Evolutionary conservation across 2,113 vertebrate genomes (phyloP).

Genomic region (Siniperca knerii): DNA sequence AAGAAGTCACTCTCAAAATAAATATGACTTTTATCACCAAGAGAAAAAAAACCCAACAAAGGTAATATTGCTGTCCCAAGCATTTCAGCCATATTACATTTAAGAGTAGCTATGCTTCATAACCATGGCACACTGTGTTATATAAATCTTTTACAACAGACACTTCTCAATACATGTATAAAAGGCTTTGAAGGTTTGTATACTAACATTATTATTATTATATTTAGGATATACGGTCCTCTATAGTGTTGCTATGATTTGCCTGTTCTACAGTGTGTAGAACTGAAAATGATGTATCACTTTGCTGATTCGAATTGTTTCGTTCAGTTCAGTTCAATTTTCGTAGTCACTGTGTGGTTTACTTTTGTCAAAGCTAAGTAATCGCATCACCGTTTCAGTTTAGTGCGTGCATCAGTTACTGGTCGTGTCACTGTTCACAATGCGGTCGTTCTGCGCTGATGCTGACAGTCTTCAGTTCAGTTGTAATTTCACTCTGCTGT

Average conservation of each 20-base stretch:
- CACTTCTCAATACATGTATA: neutral
- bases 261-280: too few relatives aligned
- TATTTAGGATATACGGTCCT: neutral
- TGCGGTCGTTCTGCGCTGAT: too few relatives aligned
- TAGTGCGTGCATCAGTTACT: too few relatives aligned
- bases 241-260: neutral
- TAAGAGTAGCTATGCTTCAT: neutral
- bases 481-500: too few relatives aligned
- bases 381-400: too few relatives aligned
- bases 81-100: neutral
- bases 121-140: neutral
- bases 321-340: too few relatives aligned
- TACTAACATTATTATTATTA: neutral
- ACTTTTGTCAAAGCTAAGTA: too few relatives aligned
- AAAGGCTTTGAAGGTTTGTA: neutral
- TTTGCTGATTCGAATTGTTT: neutral
- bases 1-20: conserved; percentile 16
- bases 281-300: too few relatives aligned
- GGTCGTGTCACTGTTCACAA: too few relatives aligned
- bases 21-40: neutral
- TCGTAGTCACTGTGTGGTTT: too few relatives aligned
- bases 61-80: neutral
- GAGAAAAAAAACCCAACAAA: conserved; percentile 11
- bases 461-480: too few relatives aligned
- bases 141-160: neutral